These are phyloP conservation scores for Torymus auratus DNA, from an alignment of 2,888 invertebrate species.

Conservation along the genomic window DNA sequence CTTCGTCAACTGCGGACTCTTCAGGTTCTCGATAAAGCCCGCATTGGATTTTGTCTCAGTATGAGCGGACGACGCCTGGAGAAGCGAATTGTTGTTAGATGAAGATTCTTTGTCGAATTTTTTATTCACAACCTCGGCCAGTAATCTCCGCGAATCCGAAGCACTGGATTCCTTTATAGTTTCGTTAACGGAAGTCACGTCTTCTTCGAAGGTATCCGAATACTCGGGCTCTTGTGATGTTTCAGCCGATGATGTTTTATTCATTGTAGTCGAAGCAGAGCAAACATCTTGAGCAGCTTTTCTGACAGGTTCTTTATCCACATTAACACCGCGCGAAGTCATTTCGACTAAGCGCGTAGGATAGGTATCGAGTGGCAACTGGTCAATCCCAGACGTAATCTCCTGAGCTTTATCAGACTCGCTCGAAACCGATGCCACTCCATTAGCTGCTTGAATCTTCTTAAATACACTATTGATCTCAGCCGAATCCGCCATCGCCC, in stretches of 20 bases:
- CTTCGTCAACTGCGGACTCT: background rate
- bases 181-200: background rate
- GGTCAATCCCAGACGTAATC: background rate
- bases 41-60: constrained; percentile 16
- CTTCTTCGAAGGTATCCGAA: constrained; percentile 11
- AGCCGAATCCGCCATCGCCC: background rate
- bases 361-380: background rate
- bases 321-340: too few species aligned
- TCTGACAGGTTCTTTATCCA: too few species aligned
- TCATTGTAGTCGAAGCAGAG: too few species aligned
- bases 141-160: background rate
- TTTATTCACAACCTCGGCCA: background rate
- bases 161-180: background rate
- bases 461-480: background rate
- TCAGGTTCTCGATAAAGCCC: constrained; percentile 18
- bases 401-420: background rate
- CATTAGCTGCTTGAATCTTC: background rate
- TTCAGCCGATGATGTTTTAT: background rate
- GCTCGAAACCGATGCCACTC: background rate
- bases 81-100: constrained; percentile 8
- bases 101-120: background rate
- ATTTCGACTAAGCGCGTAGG: too few species aligned
- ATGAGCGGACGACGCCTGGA: background rate
- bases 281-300: too few species aligned
- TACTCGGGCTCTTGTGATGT: background rate